phyloP scores from a whole-genome alignment of 2,888 invertebrate species.

The Congeria kusceri region DNA sequence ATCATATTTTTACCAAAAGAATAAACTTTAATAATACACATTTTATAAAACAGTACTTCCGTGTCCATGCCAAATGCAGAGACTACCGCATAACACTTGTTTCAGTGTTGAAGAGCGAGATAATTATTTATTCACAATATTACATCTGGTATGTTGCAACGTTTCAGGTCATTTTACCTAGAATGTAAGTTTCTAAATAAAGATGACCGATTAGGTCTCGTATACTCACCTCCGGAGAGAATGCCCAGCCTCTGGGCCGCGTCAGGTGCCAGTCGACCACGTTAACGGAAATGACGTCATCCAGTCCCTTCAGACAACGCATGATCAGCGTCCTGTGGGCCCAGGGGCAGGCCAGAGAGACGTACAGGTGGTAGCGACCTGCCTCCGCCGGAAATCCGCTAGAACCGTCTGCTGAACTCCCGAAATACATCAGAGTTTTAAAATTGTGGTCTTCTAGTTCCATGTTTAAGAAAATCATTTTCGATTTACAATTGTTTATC shows the following conservation, averaged over 20 bases:
- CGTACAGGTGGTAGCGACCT: conserved; percentile 83
- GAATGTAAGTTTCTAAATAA: no score
- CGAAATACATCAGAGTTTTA: neutral
- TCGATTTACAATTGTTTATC: no score
- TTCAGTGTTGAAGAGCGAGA: no score
- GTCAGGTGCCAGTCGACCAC: conserved; percentile 80
- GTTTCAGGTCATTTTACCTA: no score
- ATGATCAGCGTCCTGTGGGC: conserved; percentile 80
- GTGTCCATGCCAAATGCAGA: no score
- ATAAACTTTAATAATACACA: no score
- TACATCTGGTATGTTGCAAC: no score
- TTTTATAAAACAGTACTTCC: no score
- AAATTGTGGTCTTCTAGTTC: neutral
- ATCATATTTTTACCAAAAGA: no score
- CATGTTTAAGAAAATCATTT: neutral
- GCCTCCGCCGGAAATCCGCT: conserved; percentile 79
- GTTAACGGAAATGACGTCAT: conserved; percentile 76
- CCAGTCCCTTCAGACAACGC: conserved; percentile 80
- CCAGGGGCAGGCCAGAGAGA: conserved; percentile 83
- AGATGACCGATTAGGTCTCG: no score
- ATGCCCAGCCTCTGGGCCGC: conserved; percentile 76
- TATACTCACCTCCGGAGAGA: conserved; percentile 40
- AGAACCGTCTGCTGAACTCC: conserved; percentile 78
- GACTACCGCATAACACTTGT: no score
- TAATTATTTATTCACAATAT: no score